Percentiles rank a stretch among this genome's conserved stretches.
Evolutionary conservation across 2,888 invertebrate genomes (phyloP).

Genomic region (Philereme vetulata): DNA sequence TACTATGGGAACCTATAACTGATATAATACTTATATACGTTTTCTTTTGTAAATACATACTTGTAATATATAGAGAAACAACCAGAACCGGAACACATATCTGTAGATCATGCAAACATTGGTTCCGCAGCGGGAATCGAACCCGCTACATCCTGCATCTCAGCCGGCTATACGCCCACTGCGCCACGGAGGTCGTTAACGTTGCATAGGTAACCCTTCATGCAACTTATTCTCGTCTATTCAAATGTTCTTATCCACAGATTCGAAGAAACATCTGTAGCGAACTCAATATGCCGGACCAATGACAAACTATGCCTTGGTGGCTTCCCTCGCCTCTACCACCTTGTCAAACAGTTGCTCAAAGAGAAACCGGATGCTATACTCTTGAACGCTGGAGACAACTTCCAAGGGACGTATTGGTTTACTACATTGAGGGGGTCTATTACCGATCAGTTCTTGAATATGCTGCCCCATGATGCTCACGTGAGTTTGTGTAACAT

Average conservation of each 20-base stretch:
- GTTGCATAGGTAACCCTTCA: no score
- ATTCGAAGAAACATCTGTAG: constrained; percentile 84
- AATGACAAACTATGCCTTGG: constrained; percentile 85
- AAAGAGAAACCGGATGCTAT: constrained; percentile 83
- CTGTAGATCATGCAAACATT: no score
- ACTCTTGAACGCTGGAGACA: constrained; percentile 92
- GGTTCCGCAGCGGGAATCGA: no score
- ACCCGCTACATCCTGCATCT: no score
- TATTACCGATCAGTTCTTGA: constrained; percentile 89
- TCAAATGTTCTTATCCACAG: constrained; percentile 55
- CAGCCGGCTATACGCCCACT: no score
- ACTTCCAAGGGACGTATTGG: constrained; percentile 94
- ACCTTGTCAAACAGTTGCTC: constrained; percentile 77
- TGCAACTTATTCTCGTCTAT: background rate
- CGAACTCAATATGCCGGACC: constrained; percentile 80
- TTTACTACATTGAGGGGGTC: constrained; percentile 90
- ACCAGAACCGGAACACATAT: no score
- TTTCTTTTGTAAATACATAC: no score
- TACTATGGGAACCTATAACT: no score
- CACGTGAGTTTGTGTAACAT: constrained; percentile 82
- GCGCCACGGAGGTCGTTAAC: no score
- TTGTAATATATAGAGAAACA: no score
- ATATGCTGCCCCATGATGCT: constrained; percentile 89
- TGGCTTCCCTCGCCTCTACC: constrained; percentile 86
- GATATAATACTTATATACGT: no score